Conservation (phyloP, 2,888 invertebrate genomes). For the Tillus elongatus region DNA sequence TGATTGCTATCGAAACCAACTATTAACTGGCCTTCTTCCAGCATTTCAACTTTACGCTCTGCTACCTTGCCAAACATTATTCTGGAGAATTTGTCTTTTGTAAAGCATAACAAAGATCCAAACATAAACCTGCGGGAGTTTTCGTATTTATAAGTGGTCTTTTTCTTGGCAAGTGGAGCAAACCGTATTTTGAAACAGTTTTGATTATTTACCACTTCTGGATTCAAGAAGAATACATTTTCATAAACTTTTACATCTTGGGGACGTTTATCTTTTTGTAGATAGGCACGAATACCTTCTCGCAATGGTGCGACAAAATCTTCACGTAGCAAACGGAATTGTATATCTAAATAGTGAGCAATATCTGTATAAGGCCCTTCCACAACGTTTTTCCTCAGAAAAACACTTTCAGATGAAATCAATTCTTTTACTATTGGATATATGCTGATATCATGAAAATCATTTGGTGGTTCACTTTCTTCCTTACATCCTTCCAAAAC, state of each 20-base stretch:
- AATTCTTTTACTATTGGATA: conserved; percentile 45
- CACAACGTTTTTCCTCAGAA: conserved; percentile 50
- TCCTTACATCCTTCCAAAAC: conserved; percentile 38
- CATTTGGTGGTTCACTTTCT: conserved; percentile 42
- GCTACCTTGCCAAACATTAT: conserved; percentile 61
- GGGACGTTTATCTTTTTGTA: conserved; percentile 14
- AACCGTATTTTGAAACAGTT: conserved; percentile 21
- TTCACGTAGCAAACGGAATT: conserved; percentile 68
- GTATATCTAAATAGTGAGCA: conserved; percentile 69
- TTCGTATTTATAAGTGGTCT: conserved; percentile 41
- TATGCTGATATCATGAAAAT: conserved; percentile 48
- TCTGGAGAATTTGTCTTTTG: conserved; percentile 57
- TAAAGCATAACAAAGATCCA: conserved; percentile 66
- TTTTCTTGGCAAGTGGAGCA: conserved; percentile 18
- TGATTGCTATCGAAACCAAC: conserved; percentile 40
- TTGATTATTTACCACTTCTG: conserved; percentile 18
- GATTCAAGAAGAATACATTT: conserved; percentile 15
- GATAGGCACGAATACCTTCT: conserved; percentile 47
- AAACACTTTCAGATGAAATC: conserved; percentile 32
- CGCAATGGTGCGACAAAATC: conserved; percentile 69
- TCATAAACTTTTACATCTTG: conserved; percentile 7
- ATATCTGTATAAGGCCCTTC: conserved; percentile 54
- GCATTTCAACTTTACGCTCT: conserved; percentile 45
- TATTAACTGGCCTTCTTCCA: conserved; percentile 47
- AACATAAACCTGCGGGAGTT: conserved; percentile 54